Evolutionary conservation across 2,797 vertebrate species (phyloP), one percentile per base, ranked within the genome.

Genomic region (Chrosomus eos): DNA sequence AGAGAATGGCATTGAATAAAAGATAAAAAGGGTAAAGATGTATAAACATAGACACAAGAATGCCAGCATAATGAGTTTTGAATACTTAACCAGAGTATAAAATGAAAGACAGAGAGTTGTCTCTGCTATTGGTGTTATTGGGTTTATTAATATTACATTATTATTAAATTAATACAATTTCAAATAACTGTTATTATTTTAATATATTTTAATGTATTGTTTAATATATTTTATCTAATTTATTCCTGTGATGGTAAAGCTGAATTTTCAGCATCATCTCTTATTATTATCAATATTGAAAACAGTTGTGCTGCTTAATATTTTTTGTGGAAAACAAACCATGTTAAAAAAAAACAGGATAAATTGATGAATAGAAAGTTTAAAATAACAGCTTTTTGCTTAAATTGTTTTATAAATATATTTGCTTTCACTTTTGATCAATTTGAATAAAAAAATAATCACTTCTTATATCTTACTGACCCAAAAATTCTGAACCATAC

Each of bases 321-420:
- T 51, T 5, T 45, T 51, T 51, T 2, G 18, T 19, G 16, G 18
- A 7, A 51, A 19, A 19, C 19, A 51, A 51, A 51, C 14, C 48
- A 13, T 45, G 2, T 19, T 6, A 48, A 0, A 45, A n/a, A n/a
- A n/a, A n/a, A n/a, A n/a, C 55, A n/a, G 1, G 23, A n/a, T 10
- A 58, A 9, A n/a, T 58, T 58, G 53, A 58, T 58, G 21, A n/a
- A 58, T n/a, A n/a, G 21, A n/a, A 58, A 58, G 13, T 14, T 45
- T 1, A 14, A 45, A 45, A 45, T 13, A 45, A 16, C 43, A 45
- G 43, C 43, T 14, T 45, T 45, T 45, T 45, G 4, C 13, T 16
- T 45, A 14, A 13, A 13, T 10, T n/a, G n/a, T 45, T 8, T 55
- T 55, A 58, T 58, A 58, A 10, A 18, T 64, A 6, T 64, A 7